Evolutionary conservation across 2,888 invertebrate species (phyloP).

Genomic region (Sarcophaga caerulescens): DNA sequence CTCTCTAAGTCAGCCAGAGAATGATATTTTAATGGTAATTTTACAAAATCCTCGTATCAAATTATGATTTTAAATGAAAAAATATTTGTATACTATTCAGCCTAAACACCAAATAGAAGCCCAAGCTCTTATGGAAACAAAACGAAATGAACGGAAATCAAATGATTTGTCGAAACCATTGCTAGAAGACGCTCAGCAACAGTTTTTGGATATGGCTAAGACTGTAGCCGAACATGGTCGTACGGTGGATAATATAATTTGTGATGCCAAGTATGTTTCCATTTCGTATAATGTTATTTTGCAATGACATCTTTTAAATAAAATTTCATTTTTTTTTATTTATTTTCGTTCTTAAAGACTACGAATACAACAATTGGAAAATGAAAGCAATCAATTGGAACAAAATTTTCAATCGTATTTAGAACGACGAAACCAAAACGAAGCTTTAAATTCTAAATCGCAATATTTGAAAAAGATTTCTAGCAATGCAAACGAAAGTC

Average conservation of each 20-base stretch:
- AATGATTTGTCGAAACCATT: not conserved
- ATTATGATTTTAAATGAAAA: not conserved
- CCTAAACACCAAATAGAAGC: not conserved
- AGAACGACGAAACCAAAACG: constrained; percentile 71
- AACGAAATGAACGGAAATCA: not conserved
- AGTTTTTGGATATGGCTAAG: constrained; percentile 63
- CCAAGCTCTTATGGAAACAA: not conserved
- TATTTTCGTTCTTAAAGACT: constrained; percentile 69
- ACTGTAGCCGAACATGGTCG: constrained; percentile 71
- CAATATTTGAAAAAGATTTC: constrained; percentile 69
- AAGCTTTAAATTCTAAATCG: constrained; percentile 51
- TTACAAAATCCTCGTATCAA: not conserved
- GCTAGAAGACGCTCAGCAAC: constrained; percentile 57
- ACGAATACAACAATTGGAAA: constrained; percentile 78
- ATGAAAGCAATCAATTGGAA: constrained; percentile 79
- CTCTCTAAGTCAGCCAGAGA: no score
- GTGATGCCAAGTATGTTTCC: constrained; percentile 73
- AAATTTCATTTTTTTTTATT: not conserved
- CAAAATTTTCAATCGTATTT: constrained; percentile 76
- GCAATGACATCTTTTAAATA: no score
- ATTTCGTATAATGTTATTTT: no score
- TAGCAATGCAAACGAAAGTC: constrained; percentile 52
- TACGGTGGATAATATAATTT: constrained; percentile 73
- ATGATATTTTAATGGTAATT: not conserved
- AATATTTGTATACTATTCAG: not conserved